These are phyloP conservation scores for Synergus laeviventris DNA, from an alignment of 2,888 invertebrate genomes.

Conservation along the genomic window DNA sequence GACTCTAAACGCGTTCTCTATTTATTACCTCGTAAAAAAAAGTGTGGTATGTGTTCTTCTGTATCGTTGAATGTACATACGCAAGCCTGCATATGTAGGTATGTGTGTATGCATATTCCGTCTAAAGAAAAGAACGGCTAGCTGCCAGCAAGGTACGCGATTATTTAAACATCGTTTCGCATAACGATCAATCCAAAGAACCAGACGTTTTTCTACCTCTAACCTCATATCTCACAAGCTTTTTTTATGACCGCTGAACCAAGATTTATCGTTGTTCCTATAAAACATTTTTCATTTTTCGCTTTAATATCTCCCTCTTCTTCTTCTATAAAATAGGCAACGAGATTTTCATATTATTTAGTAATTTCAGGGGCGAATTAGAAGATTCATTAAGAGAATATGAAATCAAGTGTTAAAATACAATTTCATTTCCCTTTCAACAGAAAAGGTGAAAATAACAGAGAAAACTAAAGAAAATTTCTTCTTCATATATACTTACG, in stretches of 20 bases:
- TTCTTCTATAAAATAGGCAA: too few relatives aligned
- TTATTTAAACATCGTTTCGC: constrained; percentile 20
- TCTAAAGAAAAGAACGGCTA: constrained; percentile 1
- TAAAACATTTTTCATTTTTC: neutral
- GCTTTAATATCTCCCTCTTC: neutral
- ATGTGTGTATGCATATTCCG: neutral
- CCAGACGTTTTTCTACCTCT: constrained; percentile 8
- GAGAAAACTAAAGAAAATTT: constrained; percentile 42
- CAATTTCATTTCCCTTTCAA: neutral
- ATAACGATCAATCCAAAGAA: constrained; percentile 16
- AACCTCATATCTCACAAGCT: constrained; percentile 7
- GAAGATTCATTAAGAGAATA: too few relatives aligned
- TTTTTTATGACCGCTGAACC: neutral
- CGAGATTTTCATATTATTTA: too few relatives aligned
- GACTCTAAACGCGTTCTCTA: constrained; percentile 39
- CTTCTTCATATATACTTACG: constrained; percentile 79
- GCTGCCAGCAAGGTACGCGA: neutral
- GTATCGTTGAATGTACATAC: neutral
- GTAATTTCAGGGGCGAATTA: too few relatives aligned
- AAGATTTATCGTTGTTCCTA: neutral
- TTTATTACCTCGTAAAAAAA: constrained; percentile 54
- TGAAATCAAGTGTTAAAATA: neutral
- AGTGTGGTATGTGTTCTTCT: neutral
- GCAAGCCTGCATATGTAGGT: neutral
- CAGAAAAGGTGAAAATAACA: too few relatives aligned